phyloP scores from a whole-genome alignment of 1,140 invertebrate genomes.

The Drosophila simulans region DNA sequence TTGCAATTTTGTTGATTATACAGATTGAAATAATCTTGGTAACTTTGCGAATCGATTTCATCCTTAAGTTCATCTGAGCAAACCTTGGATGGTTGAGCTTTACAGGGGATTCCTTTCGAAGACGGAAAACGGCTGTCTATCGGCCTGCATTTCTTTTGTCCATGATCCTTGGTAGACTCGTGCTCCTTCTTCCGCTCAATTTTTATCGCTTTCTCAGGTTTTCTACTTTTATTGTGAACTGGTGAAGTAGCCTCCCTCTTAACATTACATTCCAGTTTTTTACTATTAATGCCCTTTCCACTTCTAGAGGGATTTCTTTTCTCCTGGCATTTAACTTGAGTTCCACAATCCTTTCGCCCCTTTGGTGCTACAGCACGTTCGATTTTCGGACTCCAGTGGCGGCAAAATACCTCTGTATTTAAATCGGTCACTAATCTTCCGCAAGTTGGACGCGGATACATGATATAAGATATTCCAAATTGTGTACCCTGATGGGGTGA shows the following conservation, averaged over 20 bases:
- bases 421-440: slow-evolving; percentile 31
- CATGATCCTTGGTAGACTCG: background rate
- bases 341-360: background rate
- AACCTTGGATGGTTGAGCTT: background rate
- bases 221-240: background rate
- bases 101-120: background rate
- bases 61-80: background rate
- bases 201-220: background rate
- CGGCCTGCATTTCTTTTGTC: background rate
- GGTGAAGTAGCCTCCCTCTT: background rate
- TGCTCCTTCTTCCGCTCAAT: background rate
- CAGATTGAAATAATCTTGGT: slow-evolving; percentile 3
- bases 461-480: slow-evolving; percentile 1
- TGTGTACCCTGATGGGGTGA: background rate
- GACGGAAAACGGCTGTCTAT: background rate
- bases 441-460: background rate
- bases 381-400: background rate
- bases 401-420: slow-evolving; percentile 26
- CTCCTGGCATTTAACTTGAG: background rate
- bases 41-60: background rate
- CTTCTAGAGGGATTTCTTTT: background rate
- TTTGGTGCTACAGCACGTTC: background rate
- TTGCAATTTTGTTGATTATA: slow-evolving; percentile 4
- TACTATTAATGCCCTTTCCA: no score
- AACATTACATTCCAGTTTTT: background rate